Base-by-base conservation (phyloP, 37 sponge, comb jelly and placozoan genomes). In the Sycon ciliatum region DNA sequence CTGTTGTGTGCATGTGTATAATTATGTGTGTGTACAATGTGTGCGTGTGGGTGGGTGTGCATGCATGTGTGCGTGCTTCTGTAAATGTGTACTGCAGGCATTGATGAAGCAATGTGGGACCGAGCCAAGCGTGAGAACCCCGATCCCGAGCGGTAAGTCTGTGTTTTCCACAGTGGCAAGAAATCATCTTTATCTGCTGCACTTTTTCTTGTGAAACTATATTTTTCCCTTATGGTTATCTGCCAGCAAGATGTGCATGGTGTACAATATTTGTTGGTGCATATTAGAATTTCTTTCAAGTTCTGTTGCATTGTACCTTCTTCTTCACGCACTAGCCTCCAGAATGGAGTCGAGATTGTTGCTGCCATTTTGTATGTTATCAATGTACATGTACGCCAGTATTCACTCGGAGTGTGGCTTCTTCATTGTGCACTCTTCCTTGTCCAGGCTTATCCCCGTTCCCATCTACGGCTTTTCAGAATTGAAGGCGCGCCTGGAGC, bases 101-200 rank as follows among this genome's bases (percentile, higher is more conserved):
- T 92, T 26, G 78, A 65, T 35, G 63, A 83, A 1, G 78, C 78
- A 26, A 39, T 84, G 42, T 95, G 95, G 95, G 83, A 86, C 37
- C 87, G 83, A 34, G 84, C 87, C 32, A 79, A 83, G 42, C 68
- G 73, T 32, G 80, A 81, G 23, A 95, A 90, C 63, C 95, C 95
- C 1, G 83, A 95, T 76, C 86, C 90, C 3, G 36, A 67, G 34
- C 76, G 75, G 82, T 81, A 56, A 53, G 76, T 73, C 26, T 33
- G 55, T 42, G 56, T 64, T 6, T 34, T 62, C n/a, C 27, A 38
- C 26, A 42, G 40, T 5, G 20, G 28, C 7, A 6, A 39, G 4
- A 27, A 57, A 22, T 61, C 62, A 7, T 28, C 7, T 20, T n/a
- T 28, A 22, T 58, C 7, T 22, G 27, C 23, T 7, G 16, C 23